Evolutionary conservation across 2,888 invertebrate species (phyloP).

Genomic region (Lacanobia wlatinum): DNA sequence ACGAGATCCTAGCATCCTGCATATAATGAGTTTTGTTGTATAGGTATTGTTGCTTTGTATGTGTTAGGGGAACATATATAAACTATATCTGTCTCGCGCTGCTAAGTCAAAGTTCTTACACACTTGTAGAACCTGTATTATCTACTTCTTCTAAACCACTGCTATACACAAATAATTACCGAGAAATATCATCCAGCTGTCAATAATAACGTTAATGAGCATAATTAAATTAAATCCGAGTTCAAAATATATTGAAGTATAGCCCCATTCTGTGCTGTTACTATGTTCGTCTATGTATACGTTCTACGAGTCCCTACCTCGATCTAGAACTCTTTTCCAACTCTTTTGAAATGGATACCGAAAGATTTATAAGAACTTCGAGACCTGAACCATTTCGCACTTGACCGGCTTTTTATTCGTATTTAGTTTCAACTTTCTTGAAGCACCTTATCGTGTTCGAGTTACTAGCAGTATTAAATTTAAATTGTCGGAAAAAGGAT

Average conservation of each 20-base stretch:
- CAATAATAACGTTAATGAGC: too few relatives aligned
- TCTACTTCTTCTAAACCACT: not conserved
- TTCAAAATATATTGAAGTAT: slow-evolving; percentile 3
- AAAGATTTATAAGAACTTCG: slow-evolving; percentile 32
- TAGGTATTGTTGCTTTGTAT: not conserved
- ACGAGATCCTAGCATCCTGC: not conserved
- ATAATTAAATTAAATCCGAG: not conserved
- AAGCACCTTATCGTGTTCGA: slow-evolving; percentile 26
- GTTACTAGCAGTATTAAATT: slow-evolving; percentile 17
- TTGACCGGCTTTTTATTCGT: slow-evolving; percentile 50
- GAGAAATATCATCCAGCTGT: not conserved
- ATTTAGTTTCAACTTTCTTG: slow-evolving; percentile 45
- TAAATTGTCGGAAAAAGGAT: slow-evolving; percentile 2
- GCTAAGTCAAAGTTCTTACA: too few relatives aligned
- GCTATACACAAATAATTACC: not conserved
- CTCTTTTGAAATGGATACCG: slow-evolving; percentile 35
- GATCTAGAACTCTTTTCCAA: slow-evolving; percentile 18
- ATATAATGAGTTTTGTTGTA: not conserved
- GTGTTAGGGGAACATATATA: not conserved
- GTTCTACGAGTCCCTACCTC: not conserved
- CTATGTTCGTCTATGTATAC: not conserved
- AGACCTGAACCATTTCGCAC: slow-evolving; percentile 38
- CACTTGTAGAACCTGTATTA: not conserved
- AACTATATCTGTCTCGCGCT: too few relatives aligned
- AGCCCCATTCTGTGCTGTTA: not conserved